Base-by-base conservation (phyloP, 2,888 invertebrate species). In the Parascotia fuliginaria region DNA sequence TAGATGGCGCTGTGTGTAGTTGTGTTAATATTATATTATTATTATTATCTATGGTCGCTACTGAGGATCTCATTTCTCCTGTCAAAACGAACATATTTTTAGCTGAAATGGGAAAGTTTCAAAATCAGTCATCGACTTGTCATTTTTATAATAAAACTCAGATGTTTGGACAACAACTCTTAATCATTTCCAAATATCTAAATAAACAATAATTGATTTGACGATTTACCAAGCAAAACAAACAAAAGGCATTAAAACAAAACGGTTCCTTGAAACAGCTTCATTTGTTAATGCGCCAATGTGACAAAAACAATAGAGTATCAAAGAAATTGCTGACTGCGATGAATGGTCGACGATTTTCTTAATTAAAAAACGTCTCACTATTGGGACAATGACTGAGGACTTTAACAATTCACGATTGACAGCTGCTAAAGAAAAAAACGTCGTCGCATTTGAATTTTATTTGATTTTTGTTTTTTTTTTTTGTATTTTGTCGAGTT, bases 331-430 rank as follows among this genome's bases (percentile, higher is more conserved):
- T 82, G 83, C 77, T 78, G 85, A 78, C 75, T 75, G 74, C 83
- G 81, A 83, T 77, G 76, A 60, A 58, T 60, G 73, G 54, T 68
- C 71, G 70, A 76, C 87, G 87, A 88, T 88, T 86, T 87, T 83
- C 87, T 86, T 89, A 89, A 89, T 90, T 89, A 89, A 89, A 90
- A 87, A 85, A 83, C 78, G 60, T 86, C 83, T 79, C 81, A 88
- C 87, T 87, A 88, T 81, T 78, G 70, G 63, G 63, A 85, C 80
- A 81, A 81, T 79, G 68, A 71, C 46, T 14, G 32, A 53, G 60
- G 49, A 39, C 24, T 24, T 58, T 64, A 46, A 66, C 52, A 62
- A 49, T 58, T 44, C 34, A 39, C 51, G 58, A 61, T 61, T 47
- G 42, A 40, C 40, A 16, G 31, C 6, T 9, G 44, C 15, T 16